Conservation (phyloP, 2,113 vertebrate genomes). For the Axis porcinus region DNA sequence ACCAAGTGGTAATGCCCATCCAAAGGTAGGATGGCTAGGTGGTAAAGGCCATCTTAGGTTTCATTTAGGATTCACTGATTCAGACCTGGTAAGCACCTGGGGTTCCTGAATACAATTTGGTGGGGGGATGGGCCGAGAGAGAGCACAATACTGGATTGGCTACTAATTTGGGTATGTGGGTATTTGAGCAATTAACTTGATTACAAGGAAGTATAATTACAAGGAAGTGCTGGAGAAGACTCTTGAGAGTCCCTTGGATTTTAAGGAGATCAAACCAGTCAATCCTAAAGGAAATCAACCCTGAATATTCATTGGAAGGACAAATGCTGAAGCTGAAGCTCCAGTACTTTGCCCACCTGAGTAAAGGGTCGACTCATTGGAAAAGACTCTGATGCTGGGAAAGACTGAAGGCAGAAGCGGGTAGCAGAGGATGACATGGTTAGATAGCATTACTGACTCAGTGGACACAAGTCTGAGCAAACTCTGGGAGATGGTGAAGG, state of each 20-base stretch:
- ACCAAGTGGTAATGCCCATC: background rate
- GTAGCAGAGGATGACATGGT: background rate
- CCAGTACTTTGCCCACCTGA: background rate
- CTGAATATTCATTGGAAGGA: background rate
- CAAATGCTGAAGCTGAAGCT: background rate
- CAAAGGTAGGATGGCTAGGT: background rate
- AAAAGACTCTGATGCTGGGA: background rate
- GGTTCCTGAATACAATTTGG: background rate
- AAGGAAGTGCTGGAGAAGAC: background rate
- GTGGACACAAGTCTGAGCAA: background rate
- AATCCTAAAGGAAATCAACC: background rate
- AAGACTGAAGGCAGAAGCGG: background rate
- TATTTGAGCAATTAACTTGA: background rate
- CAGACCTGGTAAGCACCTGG: background rate
- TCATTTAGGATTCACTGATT: background rate
- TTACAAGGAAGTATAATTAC: background rate
- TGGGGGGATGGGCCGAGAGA: no score
- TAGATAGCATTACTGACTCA: background rate
- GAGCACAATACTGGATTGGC: background rate
- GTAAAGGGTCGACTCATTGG: background rate
- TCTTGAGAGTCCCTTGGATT: background rate
- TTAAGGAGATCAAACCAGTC: background rate
- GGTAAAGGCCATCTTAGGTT: background rate
- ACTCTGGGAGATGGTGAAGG: background rate
- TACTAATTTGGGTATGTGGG: background rate